phyloP scores from a whole-genome alignment of 1,140 invertebrate genomes.

The Latrodectus geometricus region DNA sequence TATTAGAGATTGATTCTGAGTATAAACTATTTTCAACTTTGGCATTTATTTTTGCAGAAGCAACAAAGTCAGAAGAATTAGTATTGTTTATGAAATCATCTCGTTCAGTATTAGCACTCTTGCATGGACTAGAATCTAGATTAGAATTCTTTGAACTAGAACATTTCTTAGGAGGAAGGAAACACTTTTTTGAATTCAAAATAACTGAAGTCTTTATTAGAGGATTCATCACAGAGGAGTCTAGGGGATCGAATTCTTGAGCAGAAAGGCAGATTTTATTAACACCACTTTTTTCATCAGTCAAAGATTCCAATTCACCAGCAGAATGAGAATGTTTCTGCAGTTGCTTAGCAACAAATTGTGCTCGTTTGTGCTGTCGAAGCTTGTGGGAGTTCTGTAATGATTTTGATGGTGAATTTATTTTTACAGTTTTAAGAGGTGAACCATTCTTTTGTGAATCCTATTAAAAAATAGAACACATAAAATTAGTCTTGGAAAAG shows the following conservation, averaged over 20 bases:
- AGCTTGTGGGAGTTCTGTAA: conserved; percentile 17
- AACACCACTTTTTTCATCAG: conserved; percentile 15
- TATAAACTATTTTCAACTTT: no score
- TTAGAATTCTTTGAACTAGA: not conserved
- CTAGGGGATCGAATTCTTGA: conserved; percentile 38
- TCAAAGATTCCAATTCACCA: conserved; percentile 42
- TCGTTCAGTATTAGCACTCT: not conserved
- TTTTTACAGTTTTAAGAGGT: not conserved
- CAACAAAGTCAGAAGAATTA: no score
- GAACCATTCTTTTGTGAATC: not conserved
- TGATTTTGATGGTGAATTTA: conserved; percentile 13
- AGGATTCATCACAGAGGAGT: not conserved
- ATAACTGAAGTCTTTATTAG: not conserved
- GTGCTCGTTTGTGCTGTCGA: conserved; percentile 17
- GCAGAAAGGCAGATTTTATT: conserved; percentile 41
- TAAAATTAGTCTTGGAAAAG: no score
- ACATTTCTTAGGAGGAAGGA: not conserved
- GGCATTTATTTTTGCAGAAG: not conserved
- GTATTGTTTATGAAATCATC: not conserved
- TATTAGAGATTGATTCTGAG: no score
- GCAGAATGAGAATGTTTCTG: conserved; percentile 49
- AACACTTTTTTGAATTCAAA: not conserved
- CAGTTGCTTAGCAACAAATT: conserved; percentile 17
- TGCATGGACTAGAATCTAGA: not conserved
- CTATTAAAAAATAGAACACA: not conserved